Conservation (phyloP, 2,113 vertebrate genomes). For the Condylura cristata region DNA sequence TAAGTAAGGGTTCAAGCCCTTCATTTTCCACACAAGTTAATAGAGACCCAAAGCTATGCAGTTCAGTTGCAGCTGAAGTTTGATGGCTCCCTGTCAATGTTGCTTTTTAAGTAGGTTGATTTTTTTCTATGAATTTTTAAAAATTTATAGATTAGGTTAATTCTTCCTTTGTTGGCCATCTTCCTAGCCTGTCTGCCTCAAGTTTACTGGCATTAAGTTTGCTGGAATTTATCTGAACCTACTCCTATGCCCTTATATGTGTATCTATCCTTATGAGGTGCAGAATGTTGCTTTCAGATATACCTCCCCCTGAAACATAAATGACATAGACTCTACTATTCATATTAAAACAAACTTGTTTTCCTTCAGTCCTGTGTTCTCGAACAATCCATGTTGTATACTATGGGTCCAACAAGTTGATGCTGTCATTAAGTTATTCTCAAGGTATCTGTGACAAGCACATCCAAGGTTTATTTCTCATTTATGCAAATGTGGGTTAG, state of each 20-base stretch:
- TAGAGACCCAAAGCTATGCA: neutral
- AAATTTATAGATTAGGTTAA: neutral
- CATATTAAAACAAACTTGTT: neutral
- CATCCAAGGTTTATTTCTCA: constrained; percentile 14
- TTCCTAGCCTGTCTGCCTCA: neutral
- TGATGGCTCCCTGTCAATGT: neutral
- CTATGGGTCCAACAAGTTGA: neutral
- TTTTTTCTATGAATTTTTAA: neutral
- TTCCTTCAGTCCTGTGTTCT: neutral
- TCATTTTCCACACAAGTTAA: neutral
- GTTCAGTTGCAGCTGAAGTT: neutral
- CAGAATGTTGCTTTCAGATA: neutral
- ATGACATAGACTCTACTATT: neutral
- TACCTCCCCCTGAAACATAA: neutral
- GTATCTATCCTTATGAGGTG: neutral
- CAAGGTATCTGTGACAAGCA: neutral
- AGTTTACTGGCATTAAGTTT: neutral
- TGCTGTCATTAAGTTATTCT: neutral
- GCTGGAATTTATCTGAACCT: neutral
- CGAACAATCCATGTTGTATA: neutral
- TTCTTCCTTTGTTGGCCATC: neutral
- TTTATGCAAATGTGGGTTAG: neutral
- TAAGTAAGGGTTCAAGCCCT: neutral
- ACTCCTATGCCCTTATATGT: neutral
- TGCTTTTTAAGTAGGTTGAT: constrained; percentile 20